A percentile compares a stretch with the other conserved stretches of the same genome.
Conservation (phyloP, 2,888 invertebrate genomes). For the Rhagonycha fulva region DNA sequence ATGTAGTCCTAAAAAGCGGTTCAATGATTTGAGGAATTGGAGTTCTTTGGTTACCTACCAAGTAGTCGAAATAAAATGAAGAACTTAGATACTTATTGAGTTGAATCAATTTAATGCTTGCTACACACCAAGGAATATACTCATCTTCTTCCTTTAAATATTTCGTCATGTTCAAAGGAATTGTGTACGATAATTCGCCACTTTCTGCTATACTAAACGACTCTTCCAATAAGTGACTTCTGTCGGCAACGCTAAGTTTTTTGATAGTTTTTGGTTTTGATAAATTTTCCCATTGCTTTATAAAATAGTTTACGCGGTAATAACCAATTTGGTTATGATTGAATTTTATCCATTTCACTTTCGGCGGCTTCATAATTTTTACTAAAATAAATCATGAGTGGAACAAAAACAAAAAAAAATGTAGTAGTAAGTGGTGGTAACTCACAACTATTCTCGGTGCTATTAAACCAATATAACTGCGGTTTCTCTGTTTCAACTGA, state of each 20-base stretch:
- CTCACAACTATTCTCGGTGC: slow-evolving; percentile 59
- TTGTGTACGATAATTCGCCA: slow-evolving; percentile 63
- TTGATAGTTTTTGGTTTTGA: slow-evolving; percentile 49
- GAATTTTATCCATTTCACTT: slow-evolving; percentile 76
- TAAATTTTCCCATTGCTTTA: slow-evolving; percentile 66
- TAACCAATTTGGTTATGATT: slow-evolving; percentile 86
- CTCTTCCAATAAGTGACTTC: slow-evolving; percentile 81
- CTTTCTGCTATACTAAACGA: slow-evolving; percentile 80
- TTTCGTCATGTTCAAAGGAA: slow-evolving; percentile 71
- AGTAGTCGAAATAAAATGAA: slow-evolving; percentile 57
- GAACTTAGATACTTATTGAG: slow-evolving; percentile 64
- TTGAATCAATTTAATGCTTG: slow-evolving; percentile 54
- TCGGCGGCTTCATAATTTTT: slow-evolving; percentile 56
- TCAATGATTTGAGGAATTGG: neutral
- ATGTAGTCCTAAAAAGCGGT: slow-evolving; percentile 63
- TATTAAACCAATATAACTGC: slow-evolving; percentile 38
- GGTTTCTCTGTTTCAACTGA: slow-evolving; percentile 35
- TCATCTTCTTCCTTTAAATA: slow-evolving; percentile 70
- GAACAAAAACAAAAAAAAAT: neutral
- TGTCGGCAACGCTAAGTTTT: slow-evolving; percentile 67
- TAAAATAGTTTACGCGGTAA: slow-evolving; percentile 84
- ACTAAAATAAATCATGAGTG: slow-evolving; percentile 46
- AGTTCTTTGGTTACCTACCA: slow-evolving; percentile 51
- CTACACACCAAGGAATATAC: slow-evolving; percentile 80
- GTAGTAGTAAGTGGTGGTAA: neutral